Percentiles rank a stretch among this genome's conserved stretches.
Conservation (phyloP, 2,113 vertebrate genomes). For the Misgurnus anguillicaudatus region DNA sequence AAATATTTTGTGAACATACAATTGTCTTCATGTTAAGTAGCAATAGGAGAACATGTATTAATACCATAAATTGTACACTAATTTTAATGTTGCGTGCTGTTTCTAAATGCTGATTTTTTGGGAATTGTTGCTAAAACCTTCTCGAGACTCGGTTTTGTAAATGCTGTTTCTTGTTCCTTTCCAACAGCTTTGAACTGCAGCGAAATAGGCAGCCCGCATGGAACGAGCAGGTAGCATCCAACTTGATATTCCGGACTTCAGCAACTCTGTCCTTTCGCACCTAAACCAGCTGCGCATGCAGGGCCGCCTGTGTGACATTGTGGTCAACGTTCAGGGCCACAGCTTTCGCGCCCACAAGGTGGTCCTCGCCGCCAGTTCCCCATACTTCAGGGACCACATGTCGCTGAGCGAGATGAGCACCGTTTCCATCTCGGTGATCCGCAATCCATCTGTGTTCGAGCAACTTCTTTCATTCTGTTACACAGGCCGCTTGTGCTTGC, state of each 20-base stretch:
- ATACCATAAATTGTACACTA: too few relatives aligned
- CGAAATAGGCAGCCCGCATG: constrained; percentile 76
- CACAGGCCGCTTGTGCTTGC: constrained; percentile 91
- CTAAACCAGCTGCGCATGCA: constrained; percentile 97
- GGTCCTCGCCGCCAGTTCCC: constrained; percentile 95
- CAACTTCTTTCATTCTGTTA: constrained; percentile 98
- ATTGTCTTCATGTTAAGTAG: too few relatives aligned
- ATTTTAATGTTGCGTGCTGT: too few relatives aligned
- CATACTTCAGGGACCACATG: constrained; percentile 99
- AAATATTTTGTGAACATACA: too few relatives aligned
- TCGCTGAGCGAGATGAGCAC: constrained; percentile 98
- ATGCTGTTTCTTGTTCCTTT: constrained; percentile 4
- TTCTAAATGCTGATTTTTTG: too few relatives aligned
- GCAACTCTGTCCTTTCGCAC: constrained; percentile 95
- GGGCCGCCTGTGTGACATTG: constrained; percentile 95
- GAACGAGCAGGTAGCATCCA: constrained; percentile 95
- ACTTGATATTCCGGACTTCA: constrained; percentile 97
- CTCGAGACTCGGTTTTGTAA: background rate
- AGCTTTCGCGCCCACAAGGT: constrained; percentile 97
- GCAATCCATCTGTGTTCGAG: constrained; percentile 94
- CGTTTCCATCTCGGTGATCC: constrained; percentile 94
- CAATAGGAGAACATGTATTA: too few relatives aligned
- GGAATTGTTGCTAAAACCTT: too few relatives aligned
- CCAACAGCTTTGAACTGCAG: constrained; percentile 32
- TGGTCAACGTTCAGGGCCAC: constrained; percentile 95